Evolutionary conservation across 2,888 invertebrate genomes (phyloP), one percentile per base, ranked within the genome.

Genomic region (Monopis laevigella): DNA sequence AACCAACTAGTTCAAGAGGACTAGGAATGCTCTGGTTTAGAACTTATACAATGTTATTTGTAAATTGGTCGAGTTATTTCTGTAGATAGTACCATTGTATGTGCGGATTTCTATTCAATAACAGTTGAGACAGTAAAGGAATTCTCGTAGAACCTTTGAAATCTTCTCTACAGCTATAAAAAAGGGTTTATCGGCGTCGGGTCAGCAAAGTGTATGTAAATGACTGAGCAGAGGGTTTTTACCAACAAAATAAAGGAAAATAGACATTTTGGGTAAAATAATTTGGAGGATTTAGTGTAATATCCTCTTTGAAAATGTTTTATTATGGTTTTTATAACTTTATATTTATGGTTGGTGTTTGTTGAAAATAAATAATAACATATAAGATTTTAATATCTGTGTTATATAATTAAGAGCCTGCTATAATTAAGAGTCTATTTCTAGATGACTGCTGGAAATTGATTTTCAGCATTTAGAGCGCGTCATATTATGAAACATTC

Each of bases 161-260:
- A 69, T 65, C 68, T 61, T 62, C 59, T 68, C 65, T 62, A 62
- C 58, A 59, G 53, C 62, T 57, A 67, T 71, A 67, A 75, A 71
- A 74, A 66, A 64, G 69, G 68, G 62, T 73, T 72, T 73, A 72
- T 71, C 63, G 67, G 51, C 60, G 66, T 65, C 63, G 69, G 74
- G 73, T 73, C 73, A 72, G 74, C 69, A 69, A 71, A 73, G 66
- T 72, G 68, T 74, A 75, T 74, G 73, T 64, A 74, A 75, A 77
- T 74, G 65, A 66, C 63, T 56, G 55, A 58, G 57, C 55, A 58
- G 53, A 52, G 58, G 58, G 61, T 55, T 56, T 62, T 54, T 52
- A 52, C 54, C 60, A 65, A 62, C 55, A 62, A 65, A 64, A 68
- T 72, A 69, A 65, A 65, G 53, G 54, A 48, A 55, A 61, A 67